Base-by-base conservation (phyloP, 2,888 invertebrate genomes). In the Chelonus formosanus region DNA sequence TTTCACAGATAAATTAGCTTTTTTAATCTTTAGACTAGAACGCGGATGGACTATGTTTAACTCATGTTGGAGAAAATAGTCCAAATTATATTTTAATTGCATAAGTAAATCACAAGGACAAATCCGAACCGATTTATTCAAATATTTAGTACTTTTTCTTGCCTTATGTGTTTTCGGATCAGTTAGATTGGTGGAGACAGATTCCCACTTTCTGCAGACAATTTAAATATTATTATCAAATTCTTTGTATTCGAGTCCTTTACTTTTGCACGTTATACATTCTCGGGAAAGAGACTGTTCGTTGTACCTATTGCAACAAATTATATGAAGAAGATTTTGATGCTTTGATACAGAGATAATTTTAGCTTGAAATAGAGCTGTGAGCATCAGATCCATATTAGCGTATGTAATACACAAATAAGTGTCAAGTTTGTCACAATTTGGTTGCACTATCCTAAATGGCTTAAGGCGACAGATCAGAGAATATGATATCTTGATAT, bases 371-470 rank as follows among this genome's bases (percentile, higher is more conserved):
- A 45, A 50, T 43, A 69, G 47, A 36, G 55, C 58, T 44, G n/a
- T 32, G 36, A 71, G 40, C 5, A 60, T 60, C 54, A 69, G 44
- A n/a, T 69, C 67, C 44, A 65, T 63, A 58, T 73, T 73, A 32
- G 61, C 58, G 54, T 65, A 68, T 40, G 56, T 63, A 52, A 63
- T 60, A 55, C 73, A 73, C 7, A 36, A 32, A 61, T 69, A 73
- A 7, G 73, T 73, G 20, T 73, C 70, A 36, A 70, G 59, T 32
- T 73, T 55, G 10, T 53, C 64, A 20, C 67, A 54, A 10, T 62
- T 64, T 53, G 64, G 68, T 40, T 40, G 47, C 40, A 69, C 62
- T 10, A 73, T 55, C 72, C 72, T 73, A 62, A 73, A 73, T 7
- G 72, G 73, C 45, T 63, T 55, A 10, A 69, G 56, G 44, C 52